Evolutionary conservation across 2,888 invertebrate species (phyloP), one percentile per base, ranked within the genome.

Genomic region (Polyploca ridens): DNA sequence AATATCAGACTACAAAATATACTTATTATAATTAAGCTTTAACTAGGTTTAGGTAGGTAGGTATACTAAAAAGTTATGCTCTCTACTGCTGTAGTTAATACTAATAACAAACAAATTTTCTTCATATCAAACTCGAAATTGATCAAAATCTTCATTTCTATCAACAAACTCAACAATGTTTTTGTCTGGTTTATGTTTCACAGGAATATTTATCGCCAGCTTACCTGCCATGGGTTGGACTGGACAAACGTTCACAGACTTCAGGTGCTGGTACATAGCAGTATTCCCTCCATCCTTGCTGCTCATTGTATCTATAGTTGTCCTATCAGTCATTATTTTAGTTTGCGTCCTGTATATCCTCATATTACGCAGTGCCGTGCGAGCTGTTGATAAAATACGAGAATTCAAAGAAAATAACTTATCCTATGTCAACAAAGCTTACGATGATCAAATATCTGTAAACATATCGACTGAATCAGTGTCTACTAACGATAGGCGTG

Each of bases 251-350:
- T 87, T 94, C 67, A 91, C 93, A 65, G 94, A 94, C 64, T 88
- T 86, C 79, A 82, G 94, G 58, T 95, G 95, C 78, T 95, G 95
- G 95, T 95, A 95, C 74, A 94, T 95, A 57, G 82, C 93, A 2
- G 80, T 95, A n/a, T 94, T 94, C 46, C 95, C 95, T 6, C 90
- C 93, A 38, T 85, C 89, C 4, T 75, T 95, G 16, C 89, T 95
- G 13, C 77, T 95, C 57, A 77, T 95, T 10, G 92, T 94, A 1
- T 94, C 94, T 1, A 71, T 89, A 8, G 70, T 94, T 11, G 95
- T 95, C 8, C 75, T 92, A 0, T 81, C 95, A 6, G 94, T 95
- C 0, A 82, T 88, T 59, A 78, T 84, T 57, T 80, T 82, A 71
- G 87, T 88, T 0, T 86, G 86, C 46, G 77, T 94, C 3, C 82